A percentile compares a stretch with the other conserved stretches of the same genome.
Conservation (phyloP, 2,888 invertebrate genomes). For the Caenorhabditis macrosperma region DNA sequence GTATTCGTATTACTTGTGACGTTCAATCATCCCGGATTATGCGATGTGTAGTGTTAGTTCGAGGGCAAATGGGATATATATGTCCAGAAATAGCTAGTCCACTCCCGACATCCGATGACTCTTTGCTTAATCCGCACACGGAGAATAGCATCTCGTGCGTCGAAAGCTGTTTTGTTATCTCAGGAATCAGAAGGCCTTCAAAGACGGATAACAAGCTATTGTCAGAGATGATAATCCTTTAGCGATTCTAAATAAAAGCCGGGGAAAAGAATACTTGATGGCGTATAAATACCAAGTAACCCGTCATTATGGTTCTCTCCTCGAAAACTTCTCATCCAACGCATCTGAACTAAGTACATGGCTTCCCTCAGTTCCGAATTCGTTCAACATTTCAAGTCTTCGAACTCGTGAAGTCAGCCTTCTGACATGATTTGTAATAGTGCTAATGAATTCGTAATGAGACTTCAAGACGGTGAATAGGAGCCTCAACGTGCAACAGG, state of each 20-base stretch:
- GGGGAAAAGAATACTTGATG: constrained; percentile 23
- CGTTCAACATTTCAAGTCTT: not conserved
- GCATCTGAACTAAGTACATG: not conserved
- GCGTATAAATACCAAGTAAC: constrained; percentile 43
- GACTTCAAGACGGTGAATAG: no score
- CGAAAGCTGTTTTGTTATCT: constrained; percentile 8
- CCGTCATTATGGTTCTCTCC: constrained; percentile 20
- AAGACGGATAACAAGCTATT: constrained; percentile 44
- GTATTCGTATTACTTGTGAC: no score
- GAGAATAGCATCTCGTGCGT: not conserved
- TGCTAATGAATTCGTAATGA: no score
- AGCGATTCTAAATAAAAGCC: constrained; percentile 3
- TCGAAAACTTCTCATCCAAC: not conserved
- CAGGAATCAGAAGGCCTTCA: not conserved
- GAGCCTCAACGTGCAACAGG: no score
- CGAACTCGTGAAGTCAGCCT: no score
- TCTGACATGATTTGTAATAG: no score
- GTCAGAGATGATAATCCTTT: constrained; percentile 40
- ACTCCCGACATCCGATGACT: not conserved
- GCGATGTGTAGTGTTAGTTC: no score
- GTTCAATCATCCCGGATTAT: no score
- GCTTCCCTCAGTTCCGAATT: not conserved
- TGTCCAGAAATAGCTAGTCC: not conserved
- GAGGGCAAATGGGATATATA: not conserved
- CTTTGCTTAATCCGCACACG: not conserved